phyloP scores from a whole-genome alignment of 2,113 vertebrate genomes.

The Rynchops niger region DNA sequence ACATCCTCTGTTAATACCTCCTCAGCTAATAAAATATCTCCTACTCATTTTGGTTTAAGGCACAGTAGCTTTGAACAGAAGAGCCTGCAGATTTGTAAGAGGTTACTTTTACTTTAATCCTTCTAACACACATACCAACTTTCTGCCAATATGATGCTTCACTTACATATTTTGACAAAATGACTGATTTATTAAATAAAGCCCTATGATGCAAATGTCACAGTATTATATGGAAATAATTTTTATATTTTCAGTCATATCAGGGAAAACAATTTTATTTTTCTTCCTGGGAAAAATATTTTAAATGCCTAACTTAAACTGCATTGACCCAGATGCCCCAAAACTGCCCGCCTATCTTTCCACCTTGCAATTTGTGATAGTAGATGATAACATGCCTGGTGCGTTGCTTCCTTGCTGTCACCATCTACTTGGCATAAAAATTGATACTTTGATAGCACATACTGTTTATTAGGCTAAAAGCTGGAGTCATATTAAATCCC shows the following conservation, averaged over 20 bases:
- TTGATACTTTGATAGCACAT: conserved; percentile 67
- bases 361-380: conserved; percentile 70
- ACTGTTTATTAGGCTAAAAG: conserved; percentile 67
- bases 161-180: not conserved
- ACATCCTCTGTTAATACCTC: not conserved
- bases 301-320: conserved; percentile 63
- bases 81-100: not conserved
- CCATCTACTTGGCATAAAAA: conserved; percentile 69
- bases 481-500: not conserved
- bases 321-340: conserved; percentile 64
- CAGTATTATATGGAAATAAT: not conserved
- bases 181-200: not conserved
- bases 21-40: not conserved
- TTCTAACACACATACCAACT: not conserved
- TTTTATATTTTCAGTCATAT: conserved; percentile 16
- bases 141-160: not conserved
- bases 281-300: conserved; percentile 56
- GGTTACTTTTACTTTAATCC: not conserved
- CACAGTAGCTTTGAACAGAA: not conserved
- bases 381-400: conserved; percentile 69
- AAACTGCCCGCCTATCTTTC: conserved; percentile 28
- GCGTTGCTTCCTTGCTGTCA: conserved; percentile 71
- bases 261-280: conserved; percentile 70
- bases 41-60: not conserved
- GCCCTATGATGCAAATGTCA: not conserved